A percentile compares a stretch with the other conserved stretches of the same genome.
Conservation (phyloP, 2,888 invertebrate genomes). For the Escarpia spicata region DNA sequence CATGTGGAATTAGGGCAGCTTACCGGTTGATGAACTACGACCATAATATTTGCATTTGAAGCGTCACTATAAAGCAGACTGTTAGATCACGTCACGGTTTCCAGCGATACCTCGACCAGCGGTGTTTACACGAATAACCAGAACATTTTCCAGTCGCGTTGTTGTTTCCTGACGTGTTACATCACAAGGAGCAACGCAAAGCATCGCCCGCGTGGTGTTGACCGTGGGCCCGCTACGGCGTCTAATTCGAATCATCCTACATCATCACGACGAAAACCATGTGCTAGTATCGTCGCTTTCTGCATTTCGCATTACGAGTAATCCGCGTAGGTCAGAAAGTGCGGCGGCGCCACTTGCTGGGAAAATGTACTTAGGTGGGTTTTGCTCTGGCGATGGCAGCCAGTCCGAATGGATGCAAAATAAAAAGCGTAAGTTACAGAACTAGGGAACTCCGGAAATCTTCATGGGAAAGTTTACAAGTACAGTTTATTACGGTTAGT, state of each 20-base stretch:
- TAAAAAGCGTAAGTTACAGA: neutral
- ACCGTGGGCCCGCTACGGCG: neutral
- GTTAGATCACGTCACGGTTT: neutral
- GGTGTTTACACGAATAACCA: neutral
- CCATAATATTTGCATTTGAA: neutral
- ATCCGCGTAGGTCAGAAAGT: neutral
- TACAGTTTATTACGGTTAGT: too few relatives aligned
- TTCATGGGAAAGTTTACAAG: neutral
- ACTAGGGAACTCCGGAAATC: neutral
- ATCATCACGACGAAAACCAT: neutral
- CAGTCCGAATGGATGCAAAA: neutral
- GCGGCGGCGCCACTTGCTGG: neutral
- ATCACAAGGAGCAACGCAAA: neutral
- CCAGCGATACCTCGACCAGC: neutral
- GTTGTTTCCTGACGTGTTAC: neutral
- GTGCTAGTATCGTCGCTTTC: neutral
- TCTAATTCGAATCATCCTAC: neutral
- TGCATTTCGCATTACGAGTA: neutral
- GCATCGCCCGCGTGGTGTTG: neutral
- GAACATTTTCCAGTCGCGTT: neutral
- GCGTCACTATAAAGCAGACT: neutral
- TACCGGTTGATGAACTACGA: neutral
- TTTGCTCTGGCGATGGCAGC: neutral
- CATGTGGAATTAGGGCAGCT: neutral
- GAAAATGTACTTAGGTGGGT: neutral